Percentiles rank a stretch among this genome's conserved stretches.
Evolutionary conservation across 2,888 invertebrate species (phyloP).

Genomic region (Oxytorus armatus): DNA sequence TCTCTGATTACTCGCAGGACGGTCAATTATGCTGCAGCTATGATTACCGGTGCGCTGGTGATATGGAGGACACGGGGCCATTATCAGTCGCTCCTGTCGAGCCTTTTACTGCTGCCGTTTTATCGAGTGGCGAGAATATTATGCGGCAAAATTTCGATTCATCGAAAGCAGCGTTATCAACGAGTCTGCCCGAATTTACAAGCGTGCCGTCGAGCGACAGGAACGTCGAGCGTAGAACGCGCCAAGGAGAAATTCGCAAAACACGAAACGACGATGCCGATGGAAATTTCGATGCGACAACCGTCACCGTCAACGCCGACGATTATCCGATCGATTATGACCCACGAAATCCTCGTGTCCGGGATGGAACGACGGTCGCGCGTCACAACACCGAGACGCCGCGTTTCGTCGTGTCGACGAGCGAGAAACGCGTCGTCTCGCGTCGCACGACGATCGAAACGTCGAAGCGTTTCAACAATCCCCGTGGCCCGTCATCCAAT

Average conservation of each 20-base stretch:
- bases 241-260: conserved; percentile 42
- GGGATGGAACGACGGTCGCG: not conserved
- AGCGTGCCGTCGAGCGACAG: conserved; percentile 26
- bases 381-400: not conserved
- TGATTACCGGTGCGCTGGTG: conserved; percentile 85
- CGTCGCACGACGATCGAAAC: not conserved
- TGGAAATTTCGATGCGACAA: conserved; percentile 25
- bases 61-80: conserved; percentile 78
- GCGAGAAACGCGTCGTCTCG: not conserved
- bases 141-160: conserved; percentile 75
- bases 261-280: conserved; percentile 27
- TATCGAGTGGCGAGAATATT: conserved; percentile 74
- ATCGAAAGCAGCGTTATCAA: conserved; percentile 81
- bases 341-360: too few species aligned
- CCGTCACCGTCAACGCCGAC: conserved; percentile 23
- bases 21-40: conserved; percentile 86
- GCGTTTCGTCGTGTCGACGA: not conserved
- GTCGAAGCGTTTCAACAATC: too few species aligned
- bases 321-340: conserved; percentile 4
- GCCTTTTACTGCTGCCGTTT: conserved; percentile 72
- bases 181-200: conserved; percentile 71
- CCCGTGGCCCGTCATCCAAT: too few species aligned
- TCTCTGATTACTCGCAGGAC: conserved; percentile 81
- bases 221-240: conserved; percentile 46
- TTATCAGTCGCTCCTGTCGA: conserved; percentile 74